A percentile compares a stretch with the other conserved stretches of the same genome.
Conservation (phyloP, 2,113 vertebrate species). For the Clupea harengus region DNA sequence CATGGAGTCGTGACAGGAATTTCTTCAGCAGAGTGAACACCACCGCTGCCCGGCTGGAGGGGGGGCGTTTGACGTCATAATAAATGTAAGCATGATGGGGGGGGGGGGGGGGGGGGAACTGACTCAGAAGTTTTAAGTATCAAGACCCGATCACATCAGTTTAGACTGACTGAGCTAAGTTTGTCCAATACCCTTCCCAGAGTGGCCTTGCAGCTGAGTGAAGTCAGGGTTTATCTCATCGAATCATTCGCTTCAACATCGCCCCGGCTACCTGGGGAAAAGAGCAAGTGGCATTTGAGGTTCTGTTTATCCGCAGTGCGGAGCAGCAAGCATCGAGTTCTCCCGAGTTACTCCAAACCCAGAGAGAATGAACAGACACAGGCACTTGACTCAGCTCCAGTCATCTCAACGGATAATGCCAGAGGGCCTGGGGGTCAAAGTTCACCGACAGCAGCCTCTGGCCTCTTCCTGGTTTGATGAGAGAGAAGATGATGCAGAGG, state of each 20-base stretch:
- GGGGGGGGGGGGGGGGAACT: background rate
- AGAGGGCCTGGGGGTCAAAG: constrained; percentile 21
- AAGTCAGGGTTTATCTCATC: background rate
- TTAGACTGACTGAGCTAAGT: background rate
- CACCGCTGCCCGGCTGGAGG: background rate
- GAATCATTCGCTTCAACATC: background rate
- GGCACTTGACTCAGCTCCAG: constrained; percentile 25
- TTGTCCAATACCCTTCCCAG: background rate
- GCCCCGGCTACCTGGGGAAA: background rate
- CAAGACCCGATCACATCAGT: background rate
- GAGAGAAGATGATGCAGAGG: constrained; percentile 39
- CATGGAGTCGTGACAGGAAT: constrained; percentile 26
- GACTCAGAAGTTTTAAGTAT: background rate
- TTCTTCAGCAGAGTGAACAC: background rate
- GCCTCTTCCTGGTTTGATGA: constrained; percentile 35
- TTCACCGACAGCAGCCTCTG: constrained; percentile 15
- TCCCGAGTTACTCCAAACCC: background rate
- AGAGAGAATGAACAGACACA: background rate
- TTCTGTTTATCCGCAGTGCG: background rate
- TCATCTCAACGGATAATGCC: constrained; percentile 26
- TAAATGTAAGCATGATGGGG: background rate
- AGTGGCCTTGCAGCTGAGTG: background rate
- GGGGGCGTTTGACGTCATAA: constrained; percentile 11
- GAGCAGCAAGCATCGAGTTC: background rate
- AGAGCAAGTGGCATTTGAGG: constrained; percentile 12